Base-by-base conservation (phyloP, 2,797 vertebrate species). In the Antrozous pallidus region DNA sequence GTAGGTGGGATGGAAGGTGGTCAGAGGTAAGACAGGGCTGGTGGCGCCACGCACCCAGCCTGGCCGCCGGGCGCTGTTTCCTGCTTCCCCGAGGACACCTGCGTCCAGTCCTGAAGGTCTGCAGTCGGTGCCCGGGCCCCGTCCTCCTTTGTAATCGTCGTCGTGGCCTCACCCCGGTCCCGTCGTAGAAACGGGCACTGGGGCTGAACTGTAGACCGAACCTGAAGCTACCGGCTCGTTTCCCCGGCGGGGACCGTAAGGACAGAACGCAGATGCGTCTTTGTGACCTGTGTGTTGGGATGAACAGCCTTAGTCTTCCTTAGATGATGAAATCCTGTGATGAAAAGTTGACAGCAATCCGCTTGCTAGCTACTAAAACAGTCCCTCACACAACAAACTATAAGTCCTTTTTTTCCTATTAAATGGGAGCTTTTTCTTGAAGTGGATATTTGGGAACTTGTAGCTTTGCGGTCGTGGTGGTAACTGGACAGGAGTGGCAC, bases 381-480 rank as follows among this genome's bases (percentile, higher is more conserved):
- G 85, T 42, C 8, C 8, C 56, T 54, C 4, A 7, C 8, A 28
- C 8, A 18, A 38, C 18, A 36, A 61, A 65, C 47, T 24, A 70
- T 78, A 78, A 38, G 47, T 6, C 7, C 3, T 36, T 75, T 70
- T 67, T 84, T 83, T 67, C 36, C 49, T 65, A 31, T 90, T 87
- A 38, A 70, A 73, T 47, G 51, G 81, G 61, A 51, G 36, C 14
- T 49, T 54, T 42, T 4, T 24, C 67, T 87, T 13, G 17, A 8
- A 33, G 31, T 81, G 49, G n/a, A 6, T 20, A 10, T 45, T 74
- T 74, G 79, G 47, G 65, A 63, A 7, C 2, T 0, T 28, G 28
- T 7, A 5, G 69, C 47, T 78, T 18, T 58, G 45, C 2, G 8
- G 17, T 13, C 12, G 0, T 2, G 0, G 4, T 14, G 28, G 36